A percentile compares a stretch with the other conserved stretches of the same genome.
These are phyloP conservation scores for Apistogramma diplotaenia DNA, from an alignment of 2,113 vertebrate species.

Conservation along the genomic window DNA sequence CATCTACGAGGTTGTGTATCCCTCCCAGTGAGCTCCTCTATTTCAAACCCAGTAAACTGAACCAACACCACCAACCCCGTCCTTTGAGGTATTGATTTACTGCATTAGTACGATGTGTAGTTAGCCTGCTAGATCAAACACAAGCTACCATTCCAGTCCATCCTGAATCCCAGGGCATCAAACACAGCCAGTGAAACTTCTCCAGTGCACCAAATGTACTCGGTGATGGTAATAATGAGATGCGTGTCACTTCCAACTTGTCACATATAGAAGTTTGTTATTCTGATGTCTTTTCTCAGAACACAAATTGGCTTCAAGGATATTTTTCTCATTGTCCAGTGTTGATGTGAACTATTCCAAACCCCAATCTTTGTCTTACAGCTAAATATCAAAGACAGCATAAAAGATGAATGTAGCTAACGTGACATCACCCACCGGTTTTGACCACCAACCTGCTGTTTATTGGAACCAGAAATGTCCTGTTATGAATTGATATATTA, in stretches of 20 bases:
- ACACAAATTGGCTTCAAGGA: background rate
- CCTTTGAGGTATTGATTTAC: background rate
- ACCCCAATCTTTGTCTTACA: background rate
- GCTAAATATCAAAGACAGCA: background rate
- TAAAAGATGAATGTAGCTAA: background rate
- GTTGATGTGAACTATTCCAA: background rate
- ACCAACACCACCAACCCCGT: background rate
- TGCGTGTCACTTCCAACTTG: background rate
- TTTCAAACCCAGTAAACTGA: background rate
- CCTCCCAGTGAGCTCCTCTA: background rate
- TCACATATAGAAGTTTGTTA: background rate
- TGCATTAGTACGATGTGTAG: background rate
- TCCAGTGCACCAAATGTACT: background rate
- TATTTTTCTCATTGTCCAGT: background rate
- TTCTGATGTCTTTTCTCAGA: background rate
- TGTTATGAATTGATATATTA: background rate
- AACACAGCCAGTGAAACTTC: background rate
- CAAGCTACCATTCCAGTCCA: background rate
- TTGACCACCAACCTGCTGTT: background rate
- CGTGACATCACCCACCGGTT: background rate
- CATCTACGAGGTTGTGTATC: fast-evolving
- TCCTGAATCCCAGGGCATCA: background rate
- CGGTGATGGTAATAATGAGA: background rate
- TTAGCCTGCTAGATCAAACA: background rate
- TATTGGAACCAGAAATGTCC: background rate